Evolutionary conservation across 2,888 invertebrate genomes (phyloP).

Genomic region (Embidobia sp.): DNA sequence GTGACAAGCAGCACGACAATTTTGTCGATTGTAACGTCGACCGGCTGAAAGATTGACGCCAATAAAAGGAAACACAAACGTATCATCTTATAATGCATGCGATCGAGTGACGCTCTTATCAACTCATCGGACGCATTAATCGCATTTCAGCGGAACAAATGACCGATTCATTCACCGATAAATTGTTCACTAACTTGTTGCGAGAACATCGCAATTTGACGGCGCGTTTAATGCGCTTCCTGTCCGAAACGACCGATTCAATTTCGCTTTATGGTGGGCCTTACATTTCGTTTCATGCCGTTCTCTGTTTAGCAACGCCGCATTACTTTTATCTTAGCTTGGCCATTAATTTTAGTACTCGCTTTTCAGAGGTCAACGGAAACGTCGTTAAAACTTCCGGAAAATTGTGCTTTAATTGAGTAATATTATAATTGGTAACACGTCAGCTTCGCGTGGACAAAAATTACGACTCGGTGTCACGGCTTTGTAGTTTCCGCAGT

Average conservation of each 20-base stretch:
- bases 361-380: background rate
- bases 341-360: background rate
- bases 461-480: background rate
- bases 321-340: slow-evolving; percentile 3
- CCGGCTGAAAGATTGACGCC: slow-evolving; percentile 12
- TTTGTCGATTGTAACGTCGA: background rate
- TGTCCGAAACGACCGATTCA: too few species aligned
- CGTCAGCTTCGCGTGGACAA: background rate
- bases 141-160: too few species aligned
- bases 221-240: too few species aligned
- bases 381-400: background rate
- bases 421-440: background rate
- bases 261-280: too few species aligned
- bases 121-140: too few species aligned
- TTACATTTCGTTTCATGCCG: too few species aligned
- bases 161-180: too few species aligned
- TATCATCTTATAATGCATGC: slow-evolving; percentile 16
- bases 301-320: background rate
- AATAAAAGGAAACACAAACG: slow-evolving; percentile 8
- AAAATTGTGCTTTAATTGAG: background rate
- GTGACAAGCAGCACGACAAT: slow-evolving; percentile 8
- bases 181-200: too few species aligned
- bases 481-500: too few species aligned
- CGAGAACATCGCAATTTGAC: too few species aligned
- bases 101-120: slow-evolving; percentile 1